phyloP scores from a whole-genome alignment of 2,113 vertebrate genomes.

The Tragulus kanchil region DNA sequence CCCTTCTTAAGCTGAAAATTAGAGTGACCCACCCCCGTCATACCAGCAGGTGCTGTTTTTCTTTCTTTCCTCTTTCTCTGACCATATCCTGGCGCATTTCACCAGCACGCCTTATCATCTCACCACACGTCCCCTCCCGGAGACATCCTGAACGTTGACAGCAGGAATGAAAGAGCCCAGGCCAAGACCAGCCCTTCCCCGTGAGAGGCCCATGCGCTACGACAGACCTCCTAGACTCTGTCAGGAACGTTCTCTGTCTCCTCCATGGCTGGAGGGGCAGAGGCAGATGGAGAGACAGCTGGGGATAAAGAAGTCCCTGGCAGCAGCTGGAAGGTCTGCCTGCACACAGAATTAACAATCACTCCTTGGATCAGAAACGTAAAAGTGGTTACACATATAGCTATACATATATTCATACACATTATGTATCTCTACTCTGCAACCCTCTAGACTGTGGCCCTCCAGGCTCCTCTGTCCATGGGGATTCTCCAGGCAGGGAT shows the following conservation, averaged over 20 bases:
- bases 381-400: neutral
- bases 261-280: neutral
- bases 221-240: neutral
- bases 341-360: neutral
- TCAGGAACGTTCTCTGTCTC: neutral
- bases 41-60: neutral
- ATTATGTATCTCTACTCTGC: neutral
- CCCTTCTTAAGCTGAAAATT: neutral
- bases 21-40: neutral
- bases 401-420: neutral
- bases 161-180: neutral
- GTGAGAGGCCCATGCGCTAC: neutral
- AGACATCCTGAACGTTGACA: conserved; percentile 11
- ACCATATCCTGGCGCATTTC: neutral
- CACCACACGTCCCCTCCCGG: neutral
- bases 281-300: neutral
- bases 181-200: neutral
- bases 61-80: neutral
- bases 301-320: neutral
- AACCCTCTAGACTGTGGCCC: neutral
- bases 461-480: neutral
- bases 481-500: neutral
- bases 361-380: neutral
- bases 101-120: neutral
- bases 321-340: neutral